A percentile compares a stretch with the other conserved stretches of the same genome.
Conservation (phyloP, 92 coral and sea anemone species). For the Zoanthus sansibaricus region DNA sequence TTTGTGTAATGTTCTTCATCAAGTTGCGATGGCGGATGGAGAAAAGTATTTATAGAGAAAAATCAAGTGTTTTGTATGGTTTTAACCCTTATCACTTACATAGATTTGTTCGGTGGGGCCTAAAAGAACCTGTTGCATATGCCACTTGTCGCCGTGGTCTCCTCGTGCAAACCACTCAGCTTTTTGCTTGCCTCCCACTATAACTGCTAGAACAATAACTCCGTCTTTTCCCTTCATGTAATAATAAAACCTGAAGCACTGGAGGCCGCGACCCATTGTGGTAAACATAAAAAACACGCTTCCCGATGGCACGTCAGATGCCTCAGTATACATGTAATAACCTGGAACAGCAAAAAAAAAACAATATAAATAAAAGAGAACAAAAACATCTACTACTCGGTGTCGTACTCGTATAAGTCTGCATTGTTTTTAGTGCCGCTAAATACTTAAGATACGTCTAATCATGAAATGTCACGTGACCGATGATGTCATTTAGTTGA, state of each 20-base stretch:
- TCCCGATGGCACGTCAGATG: not conserved
- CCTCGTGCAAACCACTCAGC: not conserved
- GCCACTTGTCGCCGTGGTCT: constrained; percentile 25
- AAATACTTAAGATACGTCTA: too few relatives aligned
- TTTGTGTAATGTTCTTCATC: too few relatives aligned
- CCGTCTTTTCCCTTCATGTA: constrained; percentile 26
- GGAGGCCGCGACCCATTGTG: not conserved
- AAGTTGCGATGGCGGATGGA: too few relatives aligned
- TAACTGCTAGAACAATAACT: not conserved
- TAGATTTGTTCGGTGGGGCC: not conserved
- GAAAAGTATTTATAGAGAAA: too few relatives aligned
- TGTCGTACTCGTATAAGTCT: too few relatives aligned
- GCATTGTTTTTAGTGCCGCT: too few relatives aligned
- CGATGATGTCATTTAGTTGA: too few relatives aligned
- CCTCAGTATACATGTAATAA: constrained; percentile 2
- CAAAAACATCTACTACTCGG: too few relatives aligned
- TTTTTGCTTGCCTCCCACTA: not conserved
- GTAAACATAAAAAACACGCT: not conserved
- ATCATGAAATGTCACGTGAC: too few relatives aligned
- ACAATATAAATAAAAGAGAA: too few relatives aligned
- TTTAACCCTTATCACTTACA: not conserved
- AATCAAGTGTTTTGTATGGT: too few relatives aligned
- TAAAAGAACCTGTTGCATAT: not conserved
- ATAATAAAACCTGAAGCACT: constrained; percentile 12
- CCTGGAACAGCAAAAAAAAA: not conserved